Conservation (phyloP, 2,797 vertebrate genomes). For the Ctenopoma kingsleyae region DNA sequence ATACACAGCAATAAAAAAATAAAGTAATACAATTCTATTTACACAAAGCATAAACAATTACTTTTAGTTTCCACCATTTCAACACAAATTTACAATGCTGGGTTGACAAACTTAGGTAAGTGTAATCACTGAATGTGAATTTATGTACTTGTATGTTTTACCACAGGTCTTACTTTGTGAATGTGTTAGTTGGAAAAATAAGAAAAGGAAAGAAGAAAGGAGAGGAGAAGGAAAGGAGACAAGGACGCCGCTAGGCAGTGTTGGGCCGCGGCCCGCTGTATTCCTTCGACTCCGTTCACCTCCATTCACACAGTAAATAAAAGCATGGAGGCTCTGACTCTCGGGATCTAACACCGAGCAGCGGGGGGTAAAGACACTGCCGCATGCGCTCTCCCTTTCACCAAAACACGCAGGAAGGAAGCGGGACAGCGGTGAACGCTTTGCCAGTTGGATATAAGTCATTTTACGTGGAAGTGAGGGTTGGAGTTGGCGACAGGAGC, state of each 20-base stretch:
- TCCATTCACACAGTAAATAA: slow-evolving; percentile 81
- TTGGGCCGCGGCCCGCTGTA: slow-evolving; percentile 69
- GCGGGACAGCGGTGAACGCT: slow-evolving; percentile 33
- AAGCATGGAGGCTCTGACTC: slow-evolving; percentile 78
- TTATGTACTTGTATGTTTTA: not conserved
- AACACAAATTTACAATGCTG: too few species aligned
- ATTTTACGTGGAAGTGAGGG: slow-evolving; percentile 45
- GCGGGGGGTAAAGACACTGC: slow-evolving; percentile 74
- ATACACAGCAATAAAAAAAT: too few species aligned
- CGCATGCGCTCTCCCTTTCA: slow-evolving; percentile 69
- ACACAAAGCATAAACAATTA: too few species aligned
- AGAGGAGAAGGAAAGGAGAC: slow-evolving; percentile 58
- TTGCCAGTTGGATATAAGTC: slow-evolving; percentile 25
- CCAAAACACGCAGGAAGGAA: slow-evolving; percentile 55
- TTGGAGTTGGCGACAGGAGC: slow-evolving; percentile 43
- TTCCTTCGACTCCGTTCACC: slow-evolving; percentile 72
- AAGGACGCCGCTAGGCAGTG: slow-evolving; percentile 52
- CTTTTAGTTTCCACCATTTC: too few species aligned
- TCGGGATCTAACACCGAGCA: slow-evolving; percentile 72
- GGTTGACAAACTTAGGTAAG: too few species aligned
- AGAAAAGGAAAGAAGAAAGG: slow-evolving; percentile 6
- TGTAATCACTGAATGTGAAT: not conserved
- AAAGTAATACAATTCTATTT: too few species aligned
- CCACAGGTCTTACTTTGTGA: not conserved
- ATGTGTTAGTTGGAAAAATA: not conserved